A percentile compares a stretch with the other conserved stretches of the same genome.
Conservation (phyloP, 2,888 invertebrate species). For the Polydrusus tereticollis region DNA sequence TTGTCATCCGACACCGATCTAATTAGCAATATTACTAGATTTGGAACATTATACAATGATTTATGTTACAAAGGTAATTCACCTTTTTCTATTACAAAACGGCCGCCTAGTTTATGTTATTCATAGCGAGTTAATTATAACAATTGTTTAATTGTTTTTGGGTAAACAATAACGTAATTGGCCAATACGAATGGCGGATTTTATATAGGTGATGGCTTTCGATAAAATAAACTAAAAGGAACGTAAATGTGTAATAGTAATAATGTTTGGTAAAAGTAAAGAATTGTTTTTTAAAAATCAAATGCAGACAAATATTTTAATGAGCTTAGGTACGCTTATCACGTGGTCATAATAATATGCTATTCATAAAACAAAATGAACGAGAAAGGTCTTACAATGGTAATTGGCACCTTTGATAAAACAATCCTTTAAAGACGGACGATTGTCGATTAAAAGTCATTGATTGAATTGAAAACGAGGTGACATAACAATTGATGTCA, state of each 20-base stretch:
- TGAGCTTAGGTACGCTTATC: not conserved
- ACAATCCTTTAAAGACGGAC: not conserved
- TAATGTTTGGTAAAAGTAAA: not conserved
- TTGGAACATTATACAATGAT: conserved; percentile 21
- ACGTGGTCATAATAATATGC: not conserved
- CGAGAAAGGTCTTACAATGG: not conserved
- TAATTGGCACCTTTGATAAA: conserved; percentile 12
- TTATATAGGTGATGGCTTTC: conserved; percentile 33
- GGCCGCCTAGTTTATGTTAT: conserved; percentile 22
- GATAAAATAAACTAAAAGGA: conserved; percentile 6
- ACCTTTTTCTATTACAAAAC: conserved; percentile 38
- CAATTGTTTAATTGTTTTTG: conserved; percentile 32
- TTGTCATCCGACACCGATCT: conserved; percentile 54
- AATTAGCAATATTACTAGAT: conserved; percentile 42
- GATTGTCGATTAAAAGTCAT: not conserved
- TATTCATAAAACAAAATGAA: conserved; percentile 9
- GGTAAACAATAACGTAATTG: conserved; percentile 29
- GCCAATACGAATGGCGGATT: conserved; percentile 10
- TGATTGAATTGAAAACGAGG: not conserved
- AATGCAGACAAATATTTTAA: not conserved
- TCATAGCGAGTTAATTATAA: conserved; percentile 28
- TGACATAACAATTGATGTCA: not conserved
- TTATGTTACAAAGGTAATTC: conserved; percentile 29
- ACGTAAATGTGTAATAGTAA: not conserved
- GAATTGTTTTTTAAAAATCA: not conserved